Evolutionary conservation across 2,797 vertebrate species (phyloP).

Genomic region (Clarias pachynema): DNA sequence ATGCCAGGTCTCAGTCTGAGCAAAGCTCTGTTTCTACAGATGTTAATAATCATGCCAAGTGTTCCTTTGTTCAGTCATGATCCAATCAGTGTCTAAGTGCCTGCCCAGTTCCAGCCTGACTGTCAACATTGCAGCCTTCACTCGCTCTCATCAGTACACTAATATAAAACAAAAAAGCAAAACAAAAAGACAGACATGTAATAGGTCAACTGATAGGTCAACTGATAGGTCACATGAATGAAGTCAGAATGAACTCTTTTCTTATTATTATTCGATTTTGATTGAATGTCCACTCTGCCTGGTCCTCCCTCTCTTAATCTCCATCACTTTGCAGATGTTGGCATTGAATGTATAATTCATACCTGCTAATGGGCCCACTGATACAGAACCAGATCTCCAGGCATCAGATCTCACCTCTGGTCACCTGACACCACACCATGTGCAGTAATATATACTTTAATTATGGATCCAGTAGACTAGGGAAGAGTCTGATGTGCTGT

Average conservation of each 20-base stretch:
- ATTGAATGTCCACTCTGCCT: conserved; percentile 1
- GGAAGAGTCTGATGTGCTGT: conserved; percentile 56
- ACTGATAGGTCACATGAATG: not conserved
- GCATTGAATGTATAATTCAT: conserved; percentile 68
- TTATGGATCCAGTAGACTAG: conserved; percentile 55
- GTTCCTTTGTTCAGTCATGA: too few species aligned
- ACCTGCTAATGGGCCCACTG: conserved; percentile 62
- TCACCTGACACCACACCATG: conserved; percentile 56
- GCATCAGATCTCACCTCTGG: conserved; percentile 55
- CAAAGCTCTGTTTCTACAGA: too few species aligned
- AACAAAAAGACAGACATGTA: too few species aligned
- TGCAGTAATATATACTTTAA: conserved; percentile 67
- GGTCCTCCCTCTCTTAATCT: not conserved
- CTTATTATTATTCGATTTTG: not conserved
- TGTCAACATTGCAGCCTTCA: too few species aligned
- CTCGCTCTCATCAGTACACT: too few species aligned
- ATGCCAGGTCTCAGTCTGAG: too few species aligned
- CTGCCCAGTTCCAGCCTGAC: too few species aligned
- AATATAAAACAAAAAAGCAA: too few species aligned
- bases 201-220: too few species aligned
- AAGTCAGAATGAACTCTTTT: not conserved
- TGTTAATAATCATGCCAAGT: too few species aligned
- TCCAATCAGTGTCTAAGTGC: too few species aligned
- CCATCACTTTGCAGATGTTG: conserved; percentile 36
- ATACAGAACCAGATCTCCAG: conserved; percentile 49